Evolutionary conservation across 2,113 vertebrate species (phyloP).

Genomic region (Anhinga rufa): DNA sequence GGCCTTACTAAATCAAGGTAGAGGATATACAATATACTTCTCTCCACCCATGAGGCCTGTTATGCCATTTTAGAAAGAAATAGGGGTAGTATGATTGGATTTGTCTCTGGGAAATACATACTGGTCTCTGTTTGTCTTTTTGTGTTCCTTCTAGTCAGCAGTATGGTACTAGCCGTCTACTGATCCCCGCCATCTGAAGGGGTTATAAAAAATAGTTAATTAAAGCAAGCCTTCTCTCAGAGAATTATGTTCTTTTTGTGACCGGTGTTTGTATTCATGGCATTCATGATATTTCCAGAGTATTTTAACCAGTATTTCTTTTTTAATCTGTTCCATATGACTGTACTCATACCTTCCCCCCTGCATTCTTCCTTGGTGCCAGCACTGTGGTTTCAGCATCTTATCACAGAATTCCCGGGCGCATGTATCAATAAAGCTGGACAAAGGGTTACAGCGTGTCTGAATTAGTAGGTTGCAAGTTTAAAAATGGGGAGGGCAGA

Average conservation of each 20-base stretch:
- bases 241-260: neutral
- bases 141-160: neutral
- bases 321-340: neutral
- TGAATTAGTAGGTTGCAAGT: no score
- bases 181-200: neutral
- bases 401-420: neutral
- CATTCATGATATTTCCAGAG: neutral
- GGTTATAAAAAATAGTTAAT: neutral
- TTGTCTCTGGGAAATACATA: neutral
- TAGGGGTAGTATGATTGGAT: neutral
- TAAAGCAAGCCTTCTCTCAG: neutral
- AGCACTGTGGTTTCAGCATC: neutral
- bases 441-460: neutral
- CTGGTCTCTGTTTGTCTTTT: neutral
- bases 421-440: neutral
- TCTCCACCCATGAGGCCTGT: neutral
- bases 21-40: neutral
- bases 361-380: neutral
- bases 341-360: neutral
- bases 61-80: neutral
- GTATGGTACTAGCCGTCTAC: rapidly evolving
- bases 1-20: neutral
- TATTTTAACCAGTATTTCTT: neutral
- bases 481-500: neutral
- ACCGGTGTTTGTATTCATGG: neutral